A percentile compares a stretch with the other conserved stretches of the same genome.
Conservation (phyloP, 1,140 invertebrate species). For the Calliphora vicina region DNA sequence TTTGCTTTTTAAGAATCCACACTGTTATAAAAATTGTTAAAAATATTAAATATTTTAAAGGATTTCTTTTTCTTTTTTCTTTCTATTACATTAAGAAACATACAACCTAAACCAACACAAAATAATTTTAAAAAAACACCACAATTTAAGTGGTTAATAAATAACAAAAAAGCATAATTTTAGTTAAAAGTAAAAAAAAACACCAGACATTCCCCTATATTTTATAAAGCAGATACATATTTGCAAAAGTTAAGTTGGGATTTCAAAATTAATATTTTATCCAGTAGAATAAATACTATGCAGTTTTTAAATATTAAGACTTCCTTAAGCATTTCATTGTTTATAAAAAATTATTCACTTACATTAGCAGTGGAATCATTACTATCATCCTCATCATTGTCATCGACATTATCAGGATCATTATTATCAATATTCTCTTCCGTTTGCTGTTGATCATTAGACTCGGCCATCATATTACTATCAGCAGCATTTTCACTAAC, state of each 20-base stretch:
- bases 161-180: no score
- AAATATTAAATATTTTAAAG: constrained; percentile 6
- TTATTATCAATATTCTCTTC: constrained; percentile 23
- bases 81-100: neutral
- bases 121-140: no score
- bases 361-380: constrained; percentile 38
- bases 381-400: constrained; percentile 36
- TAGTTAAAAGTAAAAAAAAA: no score
- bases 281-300: no score
- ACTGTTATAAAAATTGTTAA: constrained; percentile 42
- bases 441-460: constrained; percentile 21
- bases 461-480: neutral
- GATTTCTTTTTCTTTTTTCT: neutral
- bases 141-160: no score
- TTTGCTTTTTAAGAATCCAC: constrained; percentile 60
- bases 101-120: no score
- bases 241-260: no score
- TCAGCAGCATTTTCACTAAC: constrained; percentile 20
- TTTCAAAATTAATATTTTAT: no score
- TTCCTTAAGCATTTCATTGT: no score
- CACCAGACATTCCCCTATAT: no score
- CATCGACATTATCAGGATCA: neutral
- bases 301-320: no score
- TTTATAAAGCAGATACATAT: no score
- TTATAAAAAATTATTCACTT: constrained; percentile 17